Percentiles rank a stretch among this genome's conserved stretches.
phyloP scores from a whole-genome alignment of 30 jellyfish, hydroid and myxozoan species.

The Aurelia aurita region DNA sequence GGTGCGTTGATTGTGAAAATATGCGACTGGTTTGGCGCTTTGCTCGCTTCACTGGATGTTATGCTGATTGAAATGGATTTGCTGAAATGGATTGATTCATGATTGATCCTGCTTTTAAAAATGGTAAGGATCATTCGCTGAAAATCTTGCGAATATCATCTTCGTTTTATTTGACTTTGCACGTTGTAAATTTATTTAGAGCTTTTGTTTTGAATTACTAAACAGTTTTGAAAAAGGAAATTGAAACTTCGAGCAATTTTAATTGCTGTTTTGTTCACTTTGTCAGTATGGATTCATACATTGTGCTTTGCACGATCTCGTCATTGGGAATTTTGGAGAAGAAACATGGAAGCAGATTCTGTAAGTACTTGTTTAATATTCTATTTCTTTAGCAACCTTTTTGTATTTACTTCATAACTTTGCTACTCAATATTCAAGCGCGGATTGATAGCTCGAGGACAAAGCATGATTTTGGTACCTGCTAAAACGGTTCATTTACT shows the following conservation, averaged over 20 bases:
- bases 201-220: too few relatives aligned
- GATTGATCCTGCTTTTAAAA: neutral
- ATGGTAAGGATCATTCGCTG: constrained; percentile 21
- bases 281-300: constrained; percentile 81
- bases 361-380: constrained; percentile 35
- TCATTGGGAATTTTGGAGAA: constrained; percentile 69
- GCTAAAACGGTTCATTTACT: constrained; percentile 6
- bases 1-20: constrained; percentile 9
- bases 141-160: too few relatives aligned
- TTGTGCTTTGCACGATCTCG: constrained; percentile 80
- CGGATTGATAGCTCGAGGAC: neutral
- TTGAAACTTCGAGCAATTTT: neutral
- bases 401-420: neutral
- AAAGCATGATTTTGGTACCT: neutral
- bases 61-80: neutral
- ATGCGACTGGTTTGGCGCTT: constrained; percentile 17
- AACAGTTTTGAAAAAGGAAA: too few relatives aligned
- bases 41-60: neutral
- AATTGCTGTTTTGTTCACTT: neutral
- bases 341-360: constrained; percentile 75
- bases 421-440: neutral
- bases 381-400: too few relatives aligned
- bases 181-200: too few relatives aligned
- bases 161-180: too few relatives aligned
- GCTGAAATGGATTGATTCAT: neutral